Evolutionary conservation across 2,888 invertebrate genomes (phyloP), one percentile per base, ranked within the genome.

Genomic region (Xanthia icteritia): DNA sequence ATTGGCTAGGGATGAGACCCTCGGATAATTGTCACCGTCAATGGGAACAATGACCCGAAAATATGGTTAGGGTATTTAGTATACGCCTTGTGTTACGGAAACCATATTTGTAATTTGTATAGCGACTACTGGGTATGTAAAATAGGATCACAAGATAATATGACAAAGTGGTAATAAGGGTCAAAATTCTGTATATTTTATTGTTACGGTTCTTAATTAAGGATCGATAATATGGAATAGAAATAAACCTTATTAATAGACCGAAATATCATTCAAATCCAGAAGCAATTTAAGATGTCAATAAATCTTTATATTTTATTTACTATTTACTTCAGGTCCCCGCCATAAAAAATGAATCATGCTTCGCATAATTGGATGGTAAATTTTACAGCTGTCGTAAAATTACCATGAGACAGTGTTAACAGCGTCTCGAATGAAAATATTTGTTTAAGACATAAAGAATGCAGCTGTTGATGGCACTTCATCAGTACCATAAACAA

Each of bases 301-400:
- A 15, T 36, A 36, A 56, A 67, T 77, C 20, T 54, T 79, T 76
- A 61, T 61, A 69, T 63, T 31, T 45, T 74, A 82, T 77, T 83
- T 67, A 64, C 27, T 66, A 51, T 81, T 65, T 51, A 54, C 64
- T 68, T 56, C 20, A 31, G 45, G 91, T 90, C 88, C 82, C 83
- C 88, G 90, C 87, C 92, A 90, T 94, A 92, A 94, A 94, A 93
- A 92, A 92, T 91, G 92, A 93, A 94, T 92, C 92, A 92, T 92
- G 86, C 88, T 84, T 85, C 88, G 90, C 91, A 92, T 94, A 94
- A 94, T 94, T 94, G 93, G 92, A 92, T 91, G 92, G 91, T 91
- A 92, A 93, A 93, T 92, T 95, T 95, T 93, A 94, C 90, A 79
- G 87, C 91, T 73, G 82, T 89, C 93, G 89, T 94, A 92, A 94